These are phyloP conservation scores for Physocephala rufipes DNA, from an alignment of 2,888 invertebrate genomes.

Conservation along the genomic window DNA sequence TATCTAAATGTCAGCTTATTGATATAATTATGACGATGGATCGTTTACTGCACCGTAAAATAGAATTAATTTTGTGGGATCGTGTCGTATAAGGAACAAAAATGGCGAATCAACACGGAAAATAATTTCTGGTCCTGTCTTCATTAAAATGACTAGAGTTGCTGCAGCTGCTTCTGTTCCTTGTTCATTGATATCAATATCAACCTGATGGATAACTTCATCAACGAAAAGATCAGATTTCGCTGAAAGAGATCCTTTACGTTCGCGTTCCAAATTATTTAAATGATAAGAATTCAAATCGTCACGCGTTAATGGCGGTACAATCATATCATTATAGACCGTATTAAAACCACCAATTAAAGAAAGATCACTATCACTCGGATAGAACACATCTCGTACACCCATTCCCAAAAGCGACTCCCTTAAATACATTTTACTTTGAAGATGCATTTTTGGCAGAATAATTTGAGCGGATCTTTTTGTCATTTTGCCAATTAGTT, in stretches of 20 bases:
- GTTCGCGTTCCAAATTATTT: conserved; percentile 71
- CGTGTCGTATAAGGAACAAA: conserved; percentile 74
- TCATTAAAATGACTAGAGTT: conserved; percentile 69
- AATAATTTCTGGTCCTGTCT: conserved; percentile 67
- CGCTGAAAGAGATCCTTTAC: conserved; percentile 67
- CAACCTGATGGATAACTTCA: conserved; percentile 72
- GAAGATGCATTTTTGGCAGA: conserved; percentile 78
- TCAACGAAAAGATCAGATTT: conserved; percentile 67
- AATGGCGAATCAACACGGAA: conserved; percentile 74
- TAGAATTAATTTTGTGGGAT: conserved; percentile 70
- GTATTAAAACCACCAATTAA: conserved; percentile 67
- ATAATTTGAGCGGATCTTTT: conserved; percentile 68
- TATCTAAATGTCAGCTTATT: too few relatives aligned
- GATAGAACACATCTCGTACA: conserved; percentile 72
- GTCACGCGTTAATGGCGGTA: conserved; percentile 48
- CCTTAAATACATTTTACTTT: conserved; percentile 70
- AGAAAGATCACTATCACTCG: conserved; percentile 73
- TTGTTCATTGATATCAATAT: conserved; percentile 71
- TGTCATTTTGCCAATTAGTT: conserved; percentile 60
- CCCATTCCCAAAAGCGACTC: conserved; percentile 70
- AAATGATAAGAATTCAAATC: conserved; percentile 31
- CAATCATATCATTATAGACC: conserved; percentile 64
- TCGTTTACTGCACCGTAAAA: conserved; percentile 75
- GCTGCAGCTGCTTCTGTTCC: conserved; percentile 76
- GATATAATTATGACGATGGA: conserved; percentile 57